Evolutionary conservation across 2,888 invertebrate species (phyloP), one percentile per base, ranked within the genome.

Genomic region (Epinotia brunnichana): DNA sequence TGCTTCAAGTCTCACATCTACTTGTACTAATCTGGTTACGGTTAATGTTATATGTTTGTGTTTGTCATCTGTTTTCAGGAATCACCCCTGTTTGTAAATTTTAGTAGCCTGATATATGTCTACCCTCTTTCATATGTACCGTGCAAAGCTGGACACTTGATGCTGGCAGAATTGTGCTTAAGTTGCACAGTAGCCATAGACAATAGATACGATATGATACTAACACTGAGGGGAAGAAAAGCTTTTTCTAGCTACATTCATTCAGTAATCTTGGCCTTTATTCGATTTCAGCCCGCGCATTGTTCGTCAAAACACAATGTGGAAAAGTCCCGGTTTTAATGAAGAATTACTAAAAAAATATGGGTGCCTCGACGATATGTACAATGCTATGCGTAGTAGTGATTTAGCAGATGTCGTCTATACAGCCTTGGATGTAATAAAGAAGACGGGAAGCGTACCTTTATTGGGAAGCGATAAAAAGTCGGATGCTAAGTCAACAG

Each of bases 321-420:
- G 60, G 66, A 44, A 35, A 56, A 67, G 61, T 35, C 61, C 67
- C 15, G 72, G 61, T 24, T 56, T 61, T 21, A 41, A 62, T 48
- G 67, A 62, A 62, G 61, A 56, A 2, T 56, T 66, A 35, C 64
- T 73, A 7, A 56, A 54, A 19, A 75, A 74, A 48, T 59, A 61
- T 69, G 73, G 60, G 11, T 54, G 74, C 15, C 53, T 70, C 10
- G 75, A 77, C 1, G 70, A 77, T 69, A 70, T 81, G 9, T 81
- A 81, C 61, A 63, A 76, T 48, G 77, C 81, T 59, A 75, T 82
- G 76, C 35, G 44, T 0, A 77, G 69, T 19, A 74, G 77, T 59
- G 81, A 82, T 57, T 62, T 76, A 21, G 74, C 78, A 10, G 77
- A 79, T 10, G 69, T 77, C 9, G 79, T 82, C n/a, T 74, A 78